These are phyloP conservation scores for Corella eumyota DNA, from an alignment of 23 tunicate species.

Conservation along the genomic window DNA sequence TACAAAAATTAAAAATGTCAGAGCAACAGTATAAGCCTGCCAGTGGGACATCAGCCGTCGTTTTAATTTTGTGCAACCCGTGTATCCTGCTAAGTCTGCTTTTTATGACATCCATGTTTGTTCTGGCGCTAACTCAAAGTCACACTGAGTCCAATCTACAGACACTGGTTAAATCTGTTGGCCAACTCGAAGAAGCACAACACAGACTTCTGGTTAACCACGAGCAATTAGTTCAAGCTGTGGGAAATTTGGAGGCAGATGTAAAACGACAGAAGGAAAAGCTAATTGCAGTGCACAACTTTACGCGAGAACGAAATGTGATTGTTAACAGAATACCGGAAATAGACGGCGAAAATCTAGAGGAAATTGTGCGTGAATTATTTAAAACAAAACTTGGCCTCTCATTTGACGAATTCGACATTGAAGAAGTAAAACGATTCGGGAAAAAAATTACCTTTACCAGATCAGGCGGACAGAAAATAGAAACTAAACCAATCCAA, in stretches of 20 bases:
- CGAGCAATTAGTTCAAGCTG: conserved; percentile 1
- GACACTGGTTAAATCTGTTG: neutral
- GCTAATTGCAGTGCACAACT: conserved; percentile 1
- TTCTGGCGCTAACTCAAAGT: conserved; percentile 1
- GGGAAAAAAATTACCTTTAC: neutral
- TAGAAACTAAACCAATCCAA: too few species aligned
- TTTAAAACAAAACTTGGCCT: conserved; percentile 8
- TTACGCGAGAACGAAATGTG: conserved; percentile 14
- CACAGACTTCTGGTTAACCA: conserved; percentile 1
- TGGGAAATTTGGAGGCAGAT: conserved; percentile 6
- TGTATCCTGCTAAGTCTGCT: neutral
- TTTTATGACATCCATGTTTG: neutral
- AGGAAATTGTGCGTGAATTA: conserved; percentile 14
- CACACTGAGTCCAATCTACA: conserved; percentile 1
- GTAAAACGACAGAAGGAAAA: neutral
- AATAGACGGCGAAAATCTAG: conserved; percentile 24
- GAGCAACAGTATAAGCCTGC: too few species aligned
- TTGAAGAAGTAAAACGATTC: conserved; percentile 18
- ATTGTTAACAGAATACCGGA: conserved; percentile 25
- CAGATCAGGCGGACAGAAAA: neutral
- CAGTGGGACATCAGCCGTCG: too few species aligned
- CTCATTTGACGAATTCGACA: conserved; percentile 7
- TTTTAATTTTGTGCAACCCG: too few species aligned
- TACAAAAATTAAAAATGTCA: too few species aligned
- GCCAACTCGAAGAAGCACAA: conserved; percentile 5